A percentile compares a stretch with the other conserved stretches of the same genome.
Conservation (phyloP, 2,888 invertebrate genomes). For the Syrista parreyssii region DNA sequence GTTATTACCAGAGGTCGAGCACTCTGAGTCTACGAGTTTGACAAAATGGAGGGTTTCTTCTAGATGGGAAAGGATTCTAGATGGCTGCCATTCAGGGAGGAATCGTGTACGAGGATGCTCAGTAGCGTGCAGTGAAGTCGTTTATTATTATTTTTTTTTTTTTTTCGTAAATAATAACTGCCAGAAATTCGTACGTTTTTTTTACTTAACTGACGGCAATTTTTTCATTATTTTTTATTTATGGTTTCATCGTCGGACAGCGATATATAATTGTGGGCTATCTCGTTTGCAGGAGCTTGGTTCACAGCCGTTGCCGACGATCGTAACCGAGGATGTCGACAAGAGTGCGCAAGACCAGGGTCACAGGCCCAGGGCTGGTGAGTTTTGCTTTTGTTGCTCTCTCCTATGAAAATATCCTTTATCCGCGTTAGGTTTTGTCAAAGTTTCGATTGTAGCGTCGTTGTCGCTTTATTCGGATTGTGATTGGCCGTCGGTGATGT, state of each 20-base stretch:
- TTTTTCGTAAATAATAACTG: background rate
- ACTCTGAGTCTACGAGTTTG: background rate
- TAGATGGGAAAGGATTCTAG: no score
- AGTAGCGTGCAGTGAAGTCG: background rate
- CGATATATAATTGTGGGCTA: background rate
- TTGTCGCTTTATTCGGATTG: background rate
- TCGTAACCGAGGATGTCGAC: slow-evolving; percentile 68
- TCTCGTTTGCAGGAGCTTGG: slow-evolving; percentile 70
- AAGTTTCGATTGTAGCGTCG: background rate
- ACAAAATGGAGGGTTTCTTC: background rate
- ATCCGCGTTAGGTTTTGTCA: no score
- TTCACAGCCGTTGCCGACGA: slow-evolving; percentile 73
- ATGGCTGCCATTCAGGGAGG: no score
- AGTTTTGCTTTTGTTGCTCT: slow-evolving; percentile 64
- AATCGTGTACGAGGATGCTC: background rate
- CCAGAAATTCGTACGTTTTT: background rate
- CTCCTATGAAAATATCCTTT: no score
- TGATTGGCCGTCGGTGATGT: background rate
- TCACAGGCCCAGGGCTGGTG: slow-evolving; percentile 74
- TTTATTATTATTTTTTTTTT: background rate
- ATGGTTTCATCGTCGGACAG: background rate
- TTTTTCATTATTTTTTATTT: background rate
- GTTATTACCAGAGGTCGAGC: background rate
- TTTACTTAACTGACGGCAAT: background rate
- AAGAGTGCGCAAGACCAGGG: slow-evolving; percentile 59